A percentile compares a stretch with the other conserved stretches of the same genome.
Evolutionary conservation across 2,113 vertebrate genomes (phyloP).

Genomic region (Seriola rivoliana): DNA sequence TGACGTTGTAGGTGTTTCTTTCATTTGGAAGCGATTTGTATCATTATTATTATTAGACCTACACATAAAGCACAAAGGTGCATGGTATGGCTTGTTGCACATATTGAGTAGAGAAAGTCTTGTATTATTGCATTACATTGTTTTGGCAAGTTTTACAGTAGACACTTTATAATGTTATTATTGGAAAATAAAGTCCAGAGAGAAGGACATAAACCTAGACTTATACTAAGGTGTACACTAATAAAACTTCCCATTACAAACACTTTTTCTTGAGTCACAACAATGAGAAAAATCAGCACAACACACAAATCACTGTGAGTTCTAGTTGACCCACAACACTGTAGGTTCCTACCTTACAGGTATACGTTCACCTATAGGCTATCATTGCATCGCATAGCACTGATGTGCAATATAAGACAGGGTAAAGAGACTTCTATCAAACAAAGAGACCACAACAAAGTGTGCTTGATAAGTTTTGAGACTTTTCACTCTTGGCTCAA

Average conservation of each 20-base stretch:
- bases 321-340: not conserved
- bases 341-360: slow-evolving; percentile 6
- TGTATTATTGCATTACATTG: not conserved
- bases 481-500: too few relatives aligned
- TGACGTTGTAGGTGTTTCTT: too few relatives aligned
- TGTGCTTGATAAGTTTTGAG: too few relatives aligned
- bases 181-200: too few relatives aligned
- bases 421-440: too few relatives aligned
- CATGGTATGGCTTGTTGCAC: not conserved
- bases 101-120: not conserved
- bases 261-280: not conserved
- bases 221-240: not conserved
- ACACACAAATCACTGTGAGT: not conserved
- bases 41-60: not conserved
- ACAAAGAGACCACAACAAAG: too few relatives aligned
- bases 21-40: not conserved
- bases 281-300: not conserved
- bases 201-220: not conserved
- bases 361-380: too few relatives aligned
- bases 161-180: too few relatives aligned
- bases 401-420: too few relatives aligned
- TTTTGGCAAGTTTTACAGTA: slow-evolving; percentile 5
- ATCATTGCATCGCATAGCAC: too few relatives aligned
- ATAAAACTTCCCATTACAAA: not conserved
- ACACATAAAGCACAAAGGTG: not conserved